Evolutionary conservation across 2,797 vertebrate genomes (phyloP).

Genomic region (Gymnothorax reevesii): DNA sequence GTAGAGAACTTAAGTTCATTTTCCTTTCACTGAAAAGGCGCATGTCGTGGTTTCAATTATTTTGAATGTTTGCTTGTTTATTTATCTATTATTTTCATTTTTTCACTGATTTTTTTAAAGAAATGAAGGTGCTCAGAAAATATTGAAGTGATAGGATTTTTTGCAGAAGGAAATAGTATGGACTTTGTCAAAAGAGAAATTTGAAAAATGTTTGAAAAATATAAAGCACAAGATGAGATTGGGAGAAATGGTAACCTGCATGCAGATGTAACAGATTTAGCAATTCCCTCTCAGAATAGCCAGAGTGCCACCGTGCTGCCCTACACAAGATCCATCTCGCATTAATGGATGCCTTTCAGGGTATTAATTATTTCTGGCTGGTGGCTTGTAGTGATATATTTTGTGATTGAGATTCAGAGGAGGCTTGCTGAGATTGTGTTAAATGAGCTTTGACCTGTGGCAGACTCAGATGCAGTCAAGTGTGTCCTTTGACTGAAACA

Average conservation of each 20-base stretch:
- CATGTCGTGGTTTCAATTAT: not conserved
- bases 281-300: not conserved
- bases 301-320: not conserved
- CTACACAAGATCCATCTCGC: slow-evolving; percentile 6
- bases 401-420: not conserved
- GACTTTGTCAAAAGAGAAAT: not conserved
- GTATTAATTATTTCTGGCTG: not conserved
- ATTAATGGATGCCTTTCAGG: slow-evolving; percentile 17
- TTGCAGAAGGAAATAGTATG: not conserved
- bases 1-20: not conserved
- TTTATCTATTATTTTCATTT: too few species aligned
- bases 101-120: not conserved
- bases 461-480: not conserved
- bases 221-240: not conserved
- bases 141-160: not conserved
- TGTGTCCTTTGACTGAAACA: not conserved
- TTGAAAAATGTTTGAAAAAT: not conserved
- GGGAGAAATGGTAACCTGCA: not conserved
- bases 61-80: not conserved
- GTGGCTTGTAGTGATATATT: not conserved
- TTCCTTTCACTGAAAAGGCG: not conserved
- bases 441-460: slow-evolving; percentile 19
- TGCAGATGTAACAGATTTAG: not conserved
- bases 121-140: not conserved
- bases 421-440: not conserved